Percentiles rank a stretch among this genome's conserved stretches.
phyloP scores from a whole-genome alignment of 2,797 vertebrate genomes.

The Lateolabrax maculatus region DNA sequence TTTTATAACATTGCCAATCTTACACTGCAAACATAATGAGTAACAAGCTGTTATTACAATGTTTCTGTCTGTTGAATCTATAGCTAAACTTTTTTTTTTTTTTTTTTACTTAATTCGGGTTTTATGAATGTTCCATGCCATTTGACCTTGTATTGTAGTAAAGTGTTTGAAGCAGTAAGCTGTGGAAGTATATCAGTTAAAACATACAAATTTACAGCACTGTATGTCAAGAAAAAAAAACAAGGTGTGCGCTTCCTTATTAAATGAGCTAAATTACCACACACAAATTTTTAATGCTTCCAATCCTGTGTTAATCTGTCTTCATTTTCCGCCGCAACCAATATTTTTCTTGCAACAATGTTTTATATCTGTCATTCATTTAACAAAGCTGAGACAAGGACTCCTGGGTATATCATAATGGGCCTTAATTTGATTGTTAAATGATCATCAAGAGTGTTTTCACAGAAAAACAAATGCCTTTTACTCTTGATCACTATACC shows the following conservation, averaged over 20 bases:
- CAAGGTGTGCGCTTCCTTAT: neutral
- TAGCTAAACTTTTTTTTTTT: too few species aligned
- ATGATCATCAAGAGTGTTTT: neutral
- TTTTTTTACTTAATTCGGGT: neutral
- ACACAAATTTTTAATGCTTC: constrained; percentile 7
- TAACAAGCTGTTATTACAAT: neutral
- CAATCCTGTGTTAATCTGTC: constrained; percentile 8
- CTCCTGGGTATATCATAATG: neutral
- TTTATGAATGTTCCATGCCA: neutral
- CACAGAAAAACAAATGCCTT: neutral
- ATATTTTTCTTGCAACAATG: neutral
- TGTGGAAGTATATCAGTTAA: neutral
- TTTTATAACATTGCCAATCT: too few species aligned
- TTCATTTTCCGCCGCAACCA: neutral
- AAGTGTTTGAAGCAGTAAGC: too few species aligned
- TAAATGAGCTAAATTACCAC: neutral
- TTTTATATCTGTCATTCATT: neutral
- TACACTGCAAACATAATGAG: neutral
- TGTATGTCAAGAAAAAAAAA: neutral
- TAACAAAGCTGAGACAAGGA: neutral
- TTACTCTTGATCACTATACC: neutral
- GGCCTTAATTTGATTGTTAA: constrained; percentile 14
- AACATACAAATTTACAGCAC: neutral
- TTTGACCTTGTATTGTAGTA: neutral
- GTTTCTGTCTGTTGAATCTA: neutral